These are phyloP conservation scores for Camponotus fellah DNA, from an alignment of 2,888 invertebrate species.

Conservation along the genomic window DNA sequence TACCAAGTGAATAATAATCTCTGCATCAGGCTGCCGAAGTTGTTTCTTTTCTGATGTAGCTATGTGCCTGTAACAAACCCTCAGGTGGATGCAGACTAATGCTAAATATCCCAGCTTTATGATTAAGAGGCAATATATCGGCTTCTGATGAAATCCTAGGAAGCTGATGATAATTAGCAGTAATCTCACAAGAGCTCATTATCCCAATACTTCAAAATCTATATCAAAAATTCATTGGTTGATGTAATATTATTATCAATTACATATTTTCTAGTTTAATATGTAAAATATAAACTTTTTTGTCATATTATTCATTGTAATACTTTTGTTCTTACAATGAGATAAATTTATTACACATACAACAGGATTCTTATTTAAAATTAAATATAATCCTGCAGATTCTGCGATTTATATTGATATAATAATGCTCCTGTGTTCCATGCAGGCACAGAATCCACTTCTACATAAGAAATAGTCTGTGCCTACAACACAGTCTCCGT, in stretches of 20 bases:
- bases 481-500: constrained; percentile 86
- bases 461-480: constrained; percentile 87
- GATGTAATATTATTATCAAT: constrained; percentile 3
- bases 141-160: constrained; percentile 68
- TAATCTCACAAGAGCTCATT: constrained; percentile 84
- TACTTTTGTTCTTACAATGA: background rate
- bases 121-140: constrained; percentile 59
- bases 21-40: constrained; percentile 83
- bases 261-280: constrained; percentile 1
- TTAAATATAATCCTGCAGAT: background rate
- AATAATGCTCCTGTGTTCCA: constrained; percentile 84
- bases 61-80: constrained; percentile 89
- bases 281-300: background rate
- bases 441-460: constrained; percentile 88
- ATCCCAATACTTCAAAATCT: constrained; percentile 62
- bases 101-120: constrained; percentile 83
- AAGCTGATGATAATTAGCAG: constrained; percentile 83
- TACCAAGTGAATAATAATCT: constrained; percentile 73
- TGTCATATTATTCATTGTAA: background rate
- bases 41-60: constrained; percentile 83
- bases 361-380: background rate
- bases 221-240: constrained; percentile 19
- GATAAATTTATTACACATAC: background rate
- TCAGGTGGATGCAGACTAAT: constrained; percentile 87
- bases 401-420: constrained; percentile 56